Evolutionary conservation across 2,797 vertebrate species (phyloP), one percentile per base, ranked within the genome.

Genomic region (Parauchenoglanis ngamensis): DNA sequence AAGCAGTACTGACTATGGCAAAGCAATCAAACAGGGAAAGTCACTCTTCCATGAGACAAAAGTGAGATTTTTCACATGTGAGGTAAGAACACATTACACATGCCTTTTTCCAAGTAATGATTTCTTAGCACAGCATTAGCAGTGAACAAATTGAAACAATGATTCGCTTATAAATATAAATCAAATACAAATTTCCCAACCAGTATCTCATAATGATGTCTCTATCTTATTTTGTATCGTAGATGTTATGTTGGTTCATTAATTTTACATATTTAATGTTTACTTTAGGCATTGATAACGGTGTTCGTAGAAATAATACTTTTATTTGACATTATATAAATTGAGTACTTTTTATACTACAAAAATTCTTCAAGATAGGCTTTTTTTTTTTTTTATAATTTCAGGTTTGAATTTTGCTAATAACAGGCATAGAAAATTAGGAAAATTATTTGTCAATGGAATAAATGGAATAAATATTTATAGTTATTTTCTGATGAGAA

Each of bases 11-110:
- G 81, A 68, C 61, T 84, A 75, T 57, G 46, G 28, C 6, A 83
- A 76, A 59, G 35, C 31, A 76, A 35, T 72, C 17, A 59, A 52
- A 83, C 68, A 78, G 76, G 15, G 65, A 85, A 87, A 59, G 84
- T 44, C 65, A 73, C 46, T 63, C 76, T 44, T 80, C 23, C 12
- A 57, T 75, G 35, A 73, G 52, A 84, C 68, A 75, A 40, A 84
- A 59, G 83, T 57, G 44, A n/a, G 28, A 82, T 49, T 82, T 82
- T 65, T 49, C 44, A 21, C 75, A 35, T 44, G 57, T 40, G 57
- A 81, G 7, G 13, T 81, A 82, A 67, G 44, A 82, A 44, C 57
- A 80, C 52, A 79, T 79, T 57, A 35, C 10, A 80, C 23, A 49
- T 46, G 23, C n/a, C n/a, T 54, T 44, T 35, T 52, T 19, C 13